Percentiles rank a stretch among this genome's conserved stretches.
Conservation (phyloP, 2,113 vertebrate genomes). For the Vidua chalybeata region DNA sequence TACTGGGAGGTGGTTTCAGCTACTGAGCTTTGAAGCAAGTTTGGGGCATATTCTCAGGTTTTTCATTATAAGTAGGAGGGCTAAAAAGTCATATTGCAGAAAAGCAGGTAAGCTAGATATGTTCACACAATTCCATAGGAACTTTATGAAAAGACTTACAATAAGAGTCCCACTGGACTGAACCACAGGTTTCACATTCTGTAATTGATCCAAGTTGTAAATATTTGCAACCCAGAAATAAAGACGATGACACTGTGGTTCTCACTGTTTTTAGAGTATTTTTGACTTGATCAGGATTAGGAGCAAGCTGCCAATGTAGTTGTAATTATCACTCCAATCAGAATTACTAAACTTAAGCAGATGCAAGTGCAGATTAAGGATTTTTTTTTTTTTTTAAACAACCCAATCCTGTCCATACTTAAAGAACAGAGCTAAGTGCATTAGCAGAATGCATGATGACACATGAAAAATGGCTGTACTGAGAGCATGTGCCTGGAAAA, state of each 20-base stretch:
- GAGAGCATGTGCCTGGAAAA: not conserved
- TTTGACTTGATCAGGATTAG: not conserved
- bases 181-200: not conserved
- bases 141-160: not conserved
- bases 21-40: not conserved
- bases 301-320: not conserved
- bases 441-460: not conserved
- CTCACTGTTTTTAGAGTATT: not conserved
- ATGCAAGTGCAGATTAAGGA: not conserved
- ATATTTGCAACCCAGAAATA: not conserved
- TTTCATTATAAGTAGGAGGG: not conserved
- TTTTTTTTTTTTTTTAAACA: not conserved
- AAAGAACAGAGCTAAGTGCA: not conserved
- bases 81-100: not conserved
- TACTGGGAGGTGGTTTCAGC: not conserved
- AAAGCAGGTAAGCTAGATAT: not conserved
- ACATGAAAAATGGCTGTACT: not conserved
- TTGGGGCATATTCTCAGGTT: not conserved
- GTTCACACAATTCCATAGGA: not conserved
- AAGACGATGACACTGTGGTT: not conserved
- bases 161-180: not conserved
- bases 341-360: conserved; percentile 2
- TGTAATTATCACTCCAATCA: conserved; percentile 21
- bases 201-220: not conserved
- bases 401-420: not conserved